phyloP scores from a whole-genome alignment of 35 echinoderm and acorn worm genomes.

The Anneissia japonica region DNA sequence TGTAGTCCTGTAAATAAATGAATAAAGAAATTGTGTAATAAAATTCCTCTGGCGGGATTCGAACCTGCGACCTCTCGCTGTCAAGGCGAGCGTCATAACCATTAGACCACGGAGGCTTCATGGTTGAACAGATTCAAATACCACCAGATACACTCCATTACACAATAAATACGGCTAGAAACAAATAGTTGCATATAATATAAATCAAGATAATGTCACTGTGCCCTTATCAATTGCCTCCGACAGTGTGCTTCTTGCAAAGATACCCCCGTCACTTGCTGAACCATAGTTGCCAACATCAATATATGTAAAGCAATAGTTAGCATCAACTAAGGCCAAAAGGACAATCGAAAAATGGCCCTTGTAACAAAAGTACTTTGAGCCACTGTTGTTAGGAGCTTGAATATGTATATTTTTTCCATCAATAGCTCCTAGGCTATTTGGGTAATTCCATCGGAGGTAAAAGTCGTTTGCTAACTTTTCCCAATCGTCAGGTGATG shows the following conservation, averaged over 20 bases:
- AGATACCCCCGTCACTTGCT: slow-evolving; percentile 6
- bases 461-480: slow-evolving; percentile 30
- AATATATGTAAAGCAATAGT: slow-evolving; percentile 21
- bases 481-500: slow-evolving; percentile 28
- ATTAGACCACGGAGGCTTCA: no score
- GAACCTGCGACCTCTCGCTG: no score
- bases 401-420: slow-evolving; percentile 11
- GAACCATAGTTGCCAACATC: slow-evolving; percentile 10
- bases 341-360: background rate
- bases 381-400: background rate
- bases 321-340: slow-evolving; percentile 17
- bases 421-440: slow-evolving; percentile 19
- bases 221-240: background rate
- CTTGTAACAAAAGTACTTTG: slow-evolving; percentile 3
- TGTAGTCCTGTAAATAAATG: no score
- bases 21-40: no score
- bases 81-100: no score
- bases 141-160: no score
- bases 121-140: no score
- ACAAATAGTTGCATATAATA: no score
- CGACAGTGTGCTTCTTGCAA: background rate
- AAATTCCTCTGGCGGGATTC: no score
- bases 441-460: slow-evolving; percentile 43
- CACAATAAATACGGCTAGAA: no score
- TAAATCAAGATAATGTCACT: no score